Conservation (phyloP, 2,888 invertebrate species). For the Chrysomela aeneicollis region DNA sequence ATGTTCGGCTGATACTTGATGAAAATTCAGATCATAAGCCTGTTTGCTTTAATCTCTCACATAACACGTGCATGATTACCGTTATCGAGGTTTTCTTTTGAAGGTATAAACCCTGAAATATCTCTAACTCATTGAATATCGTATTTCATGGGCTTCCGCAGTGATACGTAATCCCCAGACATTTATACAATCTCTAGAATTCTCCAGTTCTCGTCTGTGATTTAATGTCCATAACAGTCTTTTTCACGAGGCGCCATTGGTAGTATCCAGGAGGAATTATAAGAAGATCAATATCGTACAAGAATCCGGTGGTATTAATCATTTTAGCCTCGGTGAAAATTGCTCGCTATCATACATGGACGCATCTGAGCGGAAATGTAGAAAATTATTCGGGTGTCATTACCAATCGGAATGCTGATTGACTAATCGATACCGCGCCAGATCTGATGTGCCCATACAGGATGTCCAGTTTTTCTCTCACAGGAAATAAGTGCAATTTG, state of each 20-base stretch:
- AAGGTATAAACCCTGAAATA: too few relatives aligned
- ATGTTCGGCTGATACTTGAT: too few relatives aligned
- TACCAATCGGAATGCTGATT: too few relatives aligned
- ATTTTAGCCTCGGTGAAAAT: conserved; percentile 11
- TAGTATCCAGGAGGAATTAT: conserved; percentile 21
- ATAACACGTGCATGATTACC: too few relatives aligned
- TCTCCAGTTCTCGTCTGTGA: not conserved
- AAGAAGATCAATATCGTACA: conserved; percentile 38
- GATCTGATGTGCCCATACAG: too few relatives aligned
- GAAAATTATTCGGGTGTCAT: not conserved
- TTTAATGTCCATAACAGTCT: not conserved
- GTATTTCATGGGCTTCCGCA: not conserved
- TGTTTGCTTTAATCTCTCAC: too few relatives aligned
- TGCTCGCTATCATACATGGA: not conserved
- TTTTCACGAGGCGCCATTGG: not conserved
- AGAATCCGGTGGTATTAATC: conserved; percentile 34
- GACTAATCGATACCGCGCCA: too few relatives aligned
- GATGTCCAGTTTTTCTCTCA: too few relatives aligned
- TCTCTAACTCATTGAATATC: not conserved
- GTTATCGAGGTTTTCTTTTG: too few relatives aligned
- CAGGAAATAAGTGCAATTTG: too few relatives aligned
- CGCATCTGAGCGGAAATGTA: not conserved
- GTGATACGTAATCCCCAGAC: not conserved
- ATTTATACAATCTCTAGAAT: not conserved
- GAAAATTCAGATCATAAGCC: too few relatives aligned